A percentile compares a stretch with the other conserved stretches of the same genome.
phyloP scores from a whole-genome alignment of 2,113 vertebrate species.

The Engraulis encrasicolus region DNA sequence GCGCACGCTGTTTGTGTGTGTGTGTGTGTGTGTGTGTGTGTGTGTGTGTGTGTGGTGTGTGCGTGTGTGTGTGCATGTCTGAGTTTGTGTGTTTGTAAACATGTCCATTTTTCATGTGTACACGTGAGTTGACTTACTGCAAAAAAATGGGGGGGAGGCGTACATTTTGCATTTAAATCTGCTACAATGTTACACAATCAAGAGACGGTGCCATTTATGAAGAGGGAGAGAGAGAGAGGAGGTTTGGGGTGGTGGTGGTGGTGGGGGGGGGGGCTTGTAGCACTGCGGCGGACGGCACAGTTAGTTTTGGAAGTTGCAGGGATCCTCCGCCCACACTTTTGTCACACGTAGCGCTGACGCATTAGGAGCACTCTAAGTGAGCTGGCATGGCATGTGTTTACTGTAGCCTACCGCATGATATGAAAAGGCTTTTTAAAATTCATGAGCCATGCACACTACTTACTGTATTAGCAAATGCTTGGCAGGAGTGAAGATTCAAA shows the following conservation, averaged over 20 bases:
- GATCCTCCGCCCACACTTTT: neutral
- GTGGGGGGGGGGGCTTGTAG: too few relatives aligned
- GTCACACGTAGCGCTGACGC: neutral
- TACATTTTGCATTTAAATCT: conserved; percentile 1
- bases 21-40: too few relatives aligned
- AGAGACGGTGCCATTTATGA: neutral
- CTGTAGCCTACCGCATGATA: neutral
- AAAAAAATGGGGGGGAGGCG: too few relatives aligned
- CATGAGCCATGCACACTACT: neutral
- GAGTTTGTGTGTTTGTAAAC: too few relatives aligned
- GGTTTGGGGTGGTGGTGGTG: too few relatives aligned
- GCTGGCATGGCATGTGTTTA: too few relatives aligned
- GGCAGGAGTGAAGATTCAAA: neutral
- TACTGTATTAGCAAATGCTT: neutral
- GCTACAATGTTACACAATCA: neutral
- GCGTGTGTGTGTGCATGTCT: too few relatives aligned
- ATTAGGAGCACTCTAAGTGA: neutral
- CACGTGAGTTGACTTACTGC: too few relatives aligned
- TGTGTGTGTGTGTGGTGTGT: too few relatives aligned
- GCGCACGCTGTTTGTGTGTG: neutral
- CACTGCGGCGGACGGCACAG: neutral
- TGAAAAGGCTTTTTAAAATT: neutral
- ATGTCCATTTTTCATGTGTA: neutral
- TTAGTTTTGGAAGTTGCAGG: neutral
- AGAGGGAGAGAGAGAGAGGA: too few relatives aligned